Evolutionary conservation across 2,797 vertebrate species (phyloP).

Genomic region (Chanos chanos): DNA sequence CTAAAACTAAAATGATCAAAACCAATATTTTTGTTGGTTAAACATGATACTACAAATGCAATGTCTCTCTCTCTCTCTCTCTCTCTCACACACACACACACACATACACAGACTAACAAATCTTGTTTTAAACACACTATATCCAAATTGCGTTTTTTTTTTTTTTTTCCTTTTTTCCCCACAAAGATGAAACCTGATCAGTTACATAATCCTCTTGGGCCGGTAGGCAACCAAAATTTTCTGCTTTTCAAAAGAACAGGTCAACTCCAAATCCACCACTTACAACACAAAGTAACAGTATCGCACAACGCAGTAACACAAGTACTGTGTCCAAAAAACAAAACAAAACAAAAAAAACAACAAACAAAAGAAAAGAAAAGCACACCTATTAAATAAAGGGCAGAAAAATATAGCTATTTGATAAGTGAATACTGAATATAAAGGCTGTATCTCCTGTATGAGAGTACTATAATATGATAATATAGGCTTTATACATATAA

Average conservation of each 20-base stretch:
- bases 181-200: too few species aligned
- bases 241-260: too few species aligned
- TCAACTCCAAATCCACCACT: too few species aligned
- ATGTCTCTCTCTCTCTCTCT: not conserved
- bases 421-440: constrained; percentile 50
- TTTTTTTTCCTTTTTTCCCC: not conserved
- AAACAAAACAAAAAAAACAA: constrained; percentile 24
- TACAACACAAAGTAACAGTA: constrained; percentile 44
- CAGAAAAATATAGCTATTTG: constrained; percentile 48
- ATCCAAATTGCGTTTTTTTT: not conserved
- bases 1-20: too few species aligned
- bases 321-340: constrained; percentile 8
- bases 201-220: too few species aligned
- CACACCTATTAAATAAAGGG: constrained; percentile 55
- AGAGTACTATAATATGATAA: constrained; percentile 47
- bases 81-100: not conserved
- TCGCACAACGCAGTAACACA: too few species aligned
- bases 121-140: not conserved
- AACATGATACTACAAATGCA: not conserved
- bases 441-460: constrained; percentile 51
- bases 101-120: not conserved
- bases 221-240: too few species aligned
- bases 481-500: constrained; percentile 67
- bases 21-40: not conserved
- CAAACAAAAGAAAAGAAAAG: constrained; percentile 34